Base-by-base conservation (phyloP, 1,140 invertebrate genomes). In the Temnothorax longispinosus region DNA sequence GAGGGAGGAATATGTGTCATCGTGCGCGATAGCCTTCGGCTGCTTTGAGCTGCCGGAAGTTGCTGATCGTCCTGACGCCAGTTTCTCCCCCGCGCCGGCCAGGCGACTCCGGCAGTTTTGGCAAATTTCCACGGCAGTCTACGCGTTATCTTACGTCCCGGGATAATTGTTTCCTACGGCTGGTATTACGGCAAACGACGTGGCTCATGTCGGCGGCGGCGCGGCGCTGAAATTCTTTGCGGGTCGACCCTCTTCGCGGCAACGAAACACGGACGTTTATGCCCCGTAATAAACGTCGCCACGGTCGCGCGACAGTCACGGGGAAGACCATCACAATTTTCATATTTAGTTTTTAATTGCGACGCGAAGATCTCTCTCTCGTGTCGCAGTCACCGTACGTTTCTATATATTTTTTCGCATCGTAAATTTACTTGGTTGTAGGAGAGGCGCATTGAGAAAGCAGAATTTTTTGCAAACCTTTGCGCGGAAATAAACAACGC, bases 131-230 rank as follows among this genome's bases (percentile, higher is more conserved):
- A 93, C 89, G 71, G 64, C 72, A 65, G 74, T 52, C 74, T 78
- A 88, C 80, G 90, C 87, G 91, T 89, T 91, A 92, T 93, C 93
- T 92, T 93, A 93, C 91, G 91, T 92, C 88, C 87, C 87, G 64
- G 75, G 92, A 91, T 93, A 93, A 93, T 93, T 93, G 92, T 93
- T 93, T 93, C 92, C 91, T 87, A 81, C 90, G 62, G 67, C 52
- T 27, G 54, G 54, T 75, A 85, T 71, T 81, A 87, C 62, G 35
- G 13, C 35, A 76, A 75, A 62, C 47, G 71, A 21, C 47, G 72
- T 11, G 58, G 44, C n/a, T 50, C 21, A 27, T 11, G 56, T 56
- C 44, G 65, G n/a, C 82, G 65, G n/a, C 82, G 18, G 7, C 13
- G 38, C 41, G 27, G 0, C 38, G 38, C 3, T 85, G 84, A 81